Evolutionary conservation across 2,888 invertebrate genomes (phyloP), one percentile per base, ranked within the genome.

Genomic region (Alentia gelatinosa): DNA sequence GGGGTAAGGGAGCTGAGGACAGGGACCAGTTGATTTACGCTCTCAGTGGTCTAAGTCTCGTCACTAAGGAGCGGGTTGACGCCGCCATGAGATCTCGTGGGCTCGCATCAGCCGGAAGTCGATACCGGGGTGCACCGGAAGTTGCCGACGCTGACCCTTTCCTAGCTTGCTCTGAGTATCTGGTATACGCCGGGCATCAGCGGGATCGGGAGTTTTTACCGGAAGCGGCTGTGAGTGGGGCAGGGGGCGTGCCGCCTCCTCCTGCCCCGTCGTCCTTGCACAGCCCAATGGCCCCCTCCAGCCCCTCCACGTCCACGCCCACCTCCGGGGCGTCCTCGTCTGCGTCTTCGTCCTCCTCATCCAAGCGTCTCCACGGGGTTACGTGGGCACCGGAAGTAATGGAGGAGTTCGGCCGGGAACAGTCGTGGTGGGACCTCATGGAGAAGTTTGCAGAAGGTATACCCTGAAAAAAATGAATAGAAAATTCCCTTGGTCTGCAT

Each of bases 401-500:
- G 37, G 79, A 79, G 79, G 86, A 86, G 47, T 86, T 47, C 47
- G 33, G 47, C 86, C 86, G 50, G 0, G 86, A 86, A 33, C 86
- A 86, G 86, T 42, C n/a, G n/a, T 86, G 86, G 86, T 86, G 86
- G 86, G 86, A 86, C 86, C 42, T 86, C 9, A 86, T 86, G 86
- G 86, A 86, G 47, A 40, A 47, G n/a, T 86, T 86, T 47, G 86
- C 86, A 19, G 86, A 86, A 86, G 86, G 86, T 86, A 86, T 86
- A 7, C 33, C 3, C 4, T 74, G 15, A 74, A 74, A 3, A 33
- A 74, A 74, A 15, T 74, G 19, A 56, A 56, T 56, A 56, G 1
- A 56, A 56, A 3, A 19, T 12, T 42, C 47, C 7, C 15, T 42
- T 15, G 15, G 15, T 42, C 7, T 42, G 47, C 47, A 42, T 42